These are phyloP conservation scores for Microplitis demolitor DNA, from an alignment of 1,140 invertebrate genomes.

Conservation along the genomic window DNA sequence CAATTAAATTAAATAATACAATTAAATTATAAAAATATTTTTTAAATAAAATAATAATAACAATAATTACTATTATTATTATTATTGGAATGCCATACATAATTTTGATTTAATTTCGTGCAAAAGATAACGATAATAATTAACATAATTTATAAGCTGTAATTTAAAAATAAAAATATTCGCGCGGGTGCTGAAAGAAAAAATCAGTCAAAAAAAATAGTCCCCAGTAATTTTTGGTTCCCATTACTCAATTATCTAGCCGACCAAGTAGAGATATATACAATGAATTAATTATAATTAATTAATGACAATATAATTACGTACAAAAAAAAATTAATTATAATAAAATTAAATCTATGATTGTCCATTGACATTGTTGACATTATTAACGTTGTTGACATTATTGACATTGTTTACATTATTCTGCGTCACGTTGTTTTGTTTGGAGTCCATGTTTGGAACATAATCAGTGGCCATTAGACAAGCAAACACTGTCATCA, in stretches of 20 bases:
- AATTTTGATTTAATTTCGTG: background rate
- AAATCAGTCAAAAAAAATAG: background rate
- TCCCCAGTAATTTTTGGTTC: conserved; percentile 19
- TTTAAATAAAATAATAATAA: background rate
- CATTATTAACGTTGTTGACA: conserved; percentile 31
- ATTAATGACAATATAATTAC: background rate
- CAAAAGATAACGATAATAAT: background rate
- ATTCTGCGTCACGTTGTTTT: conserved; percentile 50
- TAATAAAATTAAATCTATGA: conserved; percentile 1
- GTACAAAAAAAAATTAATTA: background rate
- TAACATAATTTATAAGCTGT: background rate
- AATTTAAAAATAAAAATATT: too few relatives aligned
- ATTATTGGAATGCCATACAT: conserved; percentile 20
- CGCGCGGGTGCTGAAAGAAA: background rate
- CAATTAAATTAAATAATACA: background rate
- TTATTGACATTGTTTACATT: conserved; percentile 43
- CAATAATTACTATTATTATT: conserved; percentile 14
- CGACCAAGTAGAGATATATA: conserved; percentile 6
- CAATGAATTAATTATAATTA: conserved; percentile 24
- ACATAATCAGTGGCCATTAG: conserved; percentile 96
- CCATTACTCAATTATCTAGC: conserved; percentile 7
- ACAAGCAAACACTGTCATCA: conserved; percentile 99
- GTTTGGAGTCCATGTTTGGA: conserved; percentile 76
- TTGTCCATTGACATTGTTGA: conserved; percentile 45
- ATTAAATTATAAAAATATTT: background rate